These are phyloP conservation scores for Torymus tubicola DNA, from an alignment of 2,888 invertebrate genomes.

Conservation along the genomic window DNA sequence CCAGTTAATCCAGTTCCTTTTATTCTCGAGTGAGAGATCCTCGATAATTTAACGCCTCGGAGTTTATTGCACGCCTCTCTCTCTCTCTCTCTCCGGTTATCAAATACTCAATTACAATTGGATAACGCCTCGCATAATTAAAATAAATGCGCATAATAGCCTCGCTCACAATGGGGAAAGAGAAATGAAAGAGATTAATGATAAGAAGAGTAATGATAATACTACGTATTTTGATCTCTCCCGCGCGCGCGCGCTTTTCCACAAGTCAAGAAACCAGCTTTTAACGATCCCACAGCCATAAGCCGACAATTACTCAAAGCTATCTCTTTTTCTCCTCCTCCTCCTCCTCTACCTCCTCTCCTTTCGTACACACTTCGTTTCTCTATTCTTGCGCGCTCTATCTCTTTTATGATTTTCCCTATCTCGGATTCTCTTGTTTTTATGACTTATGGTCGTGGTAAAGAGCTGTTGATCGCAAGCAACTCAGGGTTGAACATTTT, in stretches of 20 bases:
- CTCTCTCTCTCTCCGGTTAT: background rate
- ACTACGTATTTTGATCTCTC: slow-evolving; percentile 42
- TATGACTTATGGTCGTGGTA: no score
- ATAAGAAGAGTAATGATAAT: slow-evolving; percentile 36
- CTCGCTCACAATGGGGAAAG: slow-evolving; percentile 1
- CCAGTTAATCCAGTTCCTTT: no score
- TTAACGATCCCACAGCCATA: slow-evolving; percentile 70
- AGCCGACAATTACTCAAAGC: slow-evolving; percentile 74
- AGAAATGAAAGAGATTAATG: slow-evolving; percentile 49
- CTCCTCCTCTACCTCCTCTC: slow-evolving; percentile 25
- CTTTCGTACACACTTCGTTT: slow-evolving; percentile 33
- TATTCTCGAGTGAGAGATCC: background rate
- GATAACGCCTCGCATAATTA: slow-evolving; percentile 40
- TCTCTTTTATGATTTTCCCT: slow-evolving; percentile 20
- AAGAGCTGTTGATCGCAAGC: no score
- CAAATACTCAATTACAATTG: slow-evolving; percentile 27
- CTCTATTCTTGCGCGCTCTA: slow-evolving; percentile 13
- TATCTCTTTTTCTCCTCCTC: slow-evolving; percentile 56
- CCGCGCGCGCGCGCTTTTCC: slow-evolving; percentile 42
- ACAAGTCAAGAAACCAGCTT: slow-evolving; percentile 62
- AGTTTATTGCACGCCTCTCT: slow-evolving; percentile 24
- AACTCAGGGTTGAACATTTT: no score
- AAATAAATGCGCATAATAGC: slow-evolving; percentile 37
- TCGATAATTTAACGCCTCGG: background rate
- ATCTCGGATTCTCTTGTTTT: no score